Percentiles rank a stretch among this genome's conserved stretches.
Conservation (phyloP, 2,113 vertebrate species). For the Amphilophus citrinellus region DNA sequence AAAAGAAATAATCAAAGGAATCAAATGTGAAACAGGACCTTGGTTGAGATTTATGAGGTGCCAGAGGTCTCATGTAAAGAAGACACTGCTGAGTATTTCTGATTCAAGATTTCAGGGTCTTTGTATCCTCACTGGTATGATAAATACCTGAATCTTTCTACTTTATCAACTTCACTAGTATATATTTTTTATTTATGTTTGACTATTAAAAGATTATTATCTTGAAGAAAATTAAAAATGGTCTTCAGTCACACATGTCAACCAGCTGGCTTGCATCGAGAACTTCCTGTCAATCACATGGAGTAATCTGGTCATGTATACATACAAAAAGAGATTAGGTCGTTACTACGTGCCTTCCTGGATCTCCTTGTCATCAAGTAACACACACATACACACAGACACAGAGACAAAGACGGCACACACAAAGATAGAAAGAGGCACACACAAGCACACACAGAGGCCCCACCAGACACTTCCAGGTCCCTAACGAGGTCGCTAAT, state of each 20-base stretch:
- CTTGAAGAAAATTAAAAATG: not conserved
- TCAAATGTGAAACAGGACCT: not conserved
- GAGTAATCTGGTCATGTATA: slow-evolving; percentile 47
- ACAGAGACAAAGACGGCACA: slow-evolving; percentile 31
- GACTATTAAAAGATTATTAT: too few species aligned
- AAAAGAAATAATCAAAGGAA: not conserved
- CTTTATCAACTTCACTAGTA: too few species aligned
- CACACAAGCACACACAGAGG: slow-evolving; percentile 42
- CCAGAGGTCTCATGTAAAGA: not conserved
- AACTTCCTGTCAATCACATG: slow-evolving; percentile 35
- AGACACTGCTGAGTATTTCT: not conserved
- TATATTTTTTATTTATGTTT: too few species aligned
- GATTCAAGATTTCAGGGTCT: not conserved
- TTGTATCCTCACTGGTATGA: too few species aligned
- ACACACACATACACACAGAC: slow-evolving; percentile 16
- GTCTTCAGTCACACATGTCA: not conserved
- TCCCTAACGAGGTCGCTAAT: slow-evolving; percentile 87
- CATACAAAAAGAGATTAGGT: slow-evolving; percentile 52
- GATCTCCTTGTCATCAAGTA: slow-evolving; percentile 36
- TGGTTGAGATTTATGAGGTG: not conserved
- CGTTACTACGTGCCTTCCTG: slow-evolving; percentile 18
- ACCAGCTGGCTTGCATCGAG: slow-evolving; percentile 21
- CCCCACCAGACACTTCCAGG: slow-evolving; percentile 80
- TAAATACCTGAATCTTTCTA: too few species aligned
- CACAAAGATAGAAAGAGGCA: slow-evolving; percentile 12